Base-by-base conservation (phyloP, 2,113 vertebrate species). In the Argyrosomus japonicus region DNA sequence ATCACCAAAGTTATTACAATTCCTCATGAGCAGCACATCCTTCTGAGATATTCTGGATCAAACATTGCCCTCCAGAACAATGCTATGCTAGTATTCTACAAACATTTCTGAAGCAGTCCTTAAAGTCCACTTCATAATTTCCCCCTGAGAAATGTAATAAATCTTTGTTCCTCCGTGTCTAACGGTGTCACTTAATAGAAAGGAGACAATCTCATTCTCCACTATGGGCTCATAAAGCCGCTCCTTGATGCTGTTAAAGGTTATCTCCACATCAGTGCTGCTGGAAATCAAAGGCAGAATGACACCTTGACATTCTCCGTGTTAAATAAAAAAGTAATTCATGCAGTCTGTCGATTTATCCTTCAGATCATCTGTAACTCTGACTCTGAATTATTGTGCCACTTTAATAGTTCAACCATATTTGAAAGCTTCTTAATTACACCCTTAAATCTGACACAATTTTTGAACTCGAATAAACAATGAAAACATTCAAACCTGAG, bases 271-370 rank as follows among this genome's bases (percentile, higher is more conserved):
- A 70, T 70, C 36, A 17, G 50, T 17, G 57, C 56, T 15, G 45
- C 47, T 15, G 15, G 4, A 43, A 25, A 2, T 61, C 54, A 53
- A 70, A 71, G 58, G n/a, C 36, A 23, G 18, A 43, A 43, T 29
- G n/a, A 32, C 43, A 73, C 12, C 10, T 29, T 73, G 51, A 68
- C 7, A 47, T 68, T 50, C 48, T 9, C 25, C 4, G 50, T 61
- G 68, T 73, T 69, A 19, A 60, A 75, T 65, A 50, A 64, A 36
- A 19, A 45, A 62, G 25, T 40, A 19, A 32, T 51, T 74, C 10
- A 48, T n/a, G n/a, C n/a, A 29, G 18, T 9, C 36, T 2, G 2
- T 67, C 32, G 7, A 61, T 74, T 83, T 48, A 61, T 32, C 57
- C 27, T 17, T 61, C 14, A 56, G 10, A 43, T 65, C 2, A 58